phyloP scores from a whole-genome alignment of 2,797 vertebrate species.

The Sebastes itinus region DNA sequence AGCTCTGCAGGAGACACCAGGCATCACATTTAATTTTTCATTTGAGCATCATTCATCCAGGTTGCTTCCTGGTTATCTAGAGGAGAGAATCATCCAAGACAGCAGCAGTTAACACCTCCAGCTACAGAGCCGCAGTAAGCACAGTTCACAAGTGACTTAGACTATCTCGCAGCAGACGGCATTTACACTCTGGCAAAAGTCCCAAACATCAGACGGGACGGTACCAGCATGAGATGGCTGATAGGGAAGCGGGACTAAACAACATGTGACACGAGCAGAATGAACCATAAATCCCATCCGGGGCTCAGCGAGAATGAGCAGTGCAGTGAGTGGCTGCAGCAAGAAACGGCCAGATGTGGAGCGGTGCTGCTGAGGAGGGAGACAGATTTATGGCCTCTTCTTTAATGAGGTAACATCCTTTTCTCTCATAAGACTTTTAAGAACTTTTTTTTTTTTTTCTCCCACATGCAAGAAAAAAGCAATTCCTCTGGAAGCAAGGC shows the following conservation, averaged over 20 bases:
- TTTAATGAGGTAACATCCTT: constrained; percentile 87
- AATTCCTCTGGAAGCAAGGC: constrained; percentile 39
- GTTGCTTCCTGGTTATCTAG: constrained; percentile 8
- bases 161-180: neutral
- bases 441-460: constrained; percentile 60
- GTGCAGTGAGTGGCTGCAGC: constrained; percentile 66
- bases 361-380: constrained; percentile 72
- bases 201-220: constrained; percentile 29
- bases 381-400: constrained; percentile 81
- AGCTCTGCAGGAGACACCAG: rapidly evolving
- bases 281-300: constrained; percentile 63
- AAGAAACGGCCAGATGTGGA: constrained; percentile 74
- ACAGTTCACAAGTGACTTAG: neutral
- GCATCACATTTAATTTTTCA: neutral
- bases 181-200: constrained; percentile 6
- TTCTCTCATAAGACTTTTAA: constrained; percentile 80
- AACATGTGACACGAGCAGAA: constrained; percentile 64
- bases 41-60: neutral
- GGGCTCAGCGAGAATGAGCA: constrained; percentile 65
- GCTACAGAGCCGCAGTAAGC: neutral
- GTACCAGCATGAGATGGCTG: constrained; percentile 37
- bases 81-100: constrained; percentile 22
- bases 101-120: constrained; percentile 26
- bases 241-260: constrained; percentile 35
- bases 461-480: constrained; percentile 71